Base-by-base conservation (phyloP, 2,888 invertebrate genomes). In the Eurytoma adleriae region DNA sequence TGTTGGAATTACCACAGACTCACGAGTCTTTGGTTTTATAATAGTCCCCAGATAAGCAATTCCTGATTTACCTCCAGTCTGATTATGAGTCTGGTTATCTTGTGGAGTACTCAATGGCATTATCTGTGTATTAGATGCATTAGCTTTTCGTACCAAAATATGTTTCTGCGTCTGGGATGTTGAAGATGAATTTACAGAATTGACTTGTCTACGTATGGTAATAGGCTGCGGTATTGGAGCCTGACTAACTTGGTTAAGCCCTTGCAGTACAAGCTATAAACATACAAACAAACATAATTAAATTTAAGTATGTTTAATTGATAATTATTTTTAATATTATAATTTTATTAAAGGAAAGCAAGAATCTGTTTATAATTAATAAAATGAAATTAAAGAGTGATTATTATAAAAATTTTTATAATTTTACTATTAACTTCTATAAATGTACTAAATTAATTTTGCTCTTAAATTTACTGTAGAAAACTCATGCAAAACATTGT, bases 1-100 rank as follows among this genome's bases (percentile, higher is more conserved):
- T 87, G 87, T 83, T 67, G 90, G 87, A 79, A 90, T 88, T 50
- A 88, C 89, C 72, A 90, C 88, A 20, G 90, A 87, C 27, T 90
- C 90, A 72, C 75, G 67, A 72, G 78, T 48, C 54, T 82, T 79
- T 16, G 89, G 89, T 79, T 90, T 91, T 71, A 91, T 89, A 56
- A 90, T 86, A 27, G 89, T 91, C 18, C 89, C 89, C 40, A 91
- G 84, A 85, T 90, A 91, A 2, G 91, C 90, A 81, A 90, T 89
- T 3, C 90, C 87, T 80, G 90, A 90, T 80, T 91, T 91, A 71
- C 88, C 88, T 73, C 89, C 89, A 48, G 87, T 73, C 73, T 87
- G 87, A 18, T 87, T 85, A 80, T 88, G 87, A 16, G 85, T 78
- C 50, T 85, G 86, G 84, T 85, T 89, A 56, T 86, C 86, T 78